Percentiles rank a stretch among this genome's conserved stretches.
phyloP scores from a whole-genome alignment of 2,113 vertebrate genomes.

The Aegithalos caudatus region DNA sequence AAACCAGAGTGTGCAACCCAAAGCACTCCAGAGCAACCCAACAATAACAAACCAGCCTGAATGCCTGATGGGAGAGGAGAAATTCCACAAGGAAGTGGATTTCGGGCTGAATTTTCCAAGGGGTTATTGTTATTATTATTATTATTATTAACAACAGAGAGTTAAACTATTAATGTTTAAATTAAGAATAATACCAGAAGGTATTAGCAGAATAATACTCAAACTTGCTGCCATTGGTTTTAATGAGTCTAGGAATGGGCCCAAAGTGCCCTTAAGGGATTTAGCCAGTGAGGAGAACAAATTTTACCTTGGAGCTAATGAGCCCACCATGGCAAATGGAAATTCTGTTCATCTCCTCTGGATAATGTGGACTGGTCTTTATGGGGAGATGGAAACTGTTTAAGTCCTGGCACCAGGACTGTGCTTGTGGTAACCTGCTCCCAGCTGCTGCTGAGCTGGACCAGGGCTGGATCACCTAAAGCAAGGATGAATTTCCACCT shows the following conservation, averaged over 20 bases:
- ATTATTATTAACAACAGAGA: conserved; percentile 56
- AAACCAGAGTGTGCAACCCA: conserved; percentile 62
- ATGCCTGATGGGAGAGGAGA: conserved; percentile 55
- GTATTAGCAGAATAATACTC: neutral
- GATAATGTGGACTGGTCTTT: neutral
- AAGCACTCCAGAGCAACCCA: conserved; percentile 49
- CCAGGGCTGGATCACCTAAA: neutral
- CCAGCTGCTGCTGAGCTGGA: neutral
- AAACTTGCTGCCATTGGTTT: neutral
- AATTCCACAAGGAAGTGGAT: conserved; percentile 48
- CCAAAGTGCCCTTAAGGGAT: conserved; percentile 21
- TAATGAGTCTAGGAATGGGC: conserved; percentile 33
- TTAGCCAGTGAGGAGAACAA: neutral
- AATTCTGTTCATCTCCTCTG: conserved; percentile 17
- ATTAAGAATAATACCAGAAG: conserved; percentile 60
- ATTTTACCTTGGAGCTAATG: conserved; percentile 54
- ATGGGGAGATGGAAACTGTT: conserved; percentile 33
- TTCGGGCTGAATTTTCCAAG: conserved; percentile 54
- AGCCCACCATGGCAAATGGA: conserved; percentile 59
- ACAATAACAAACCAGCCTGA: conserved; percentile 64
- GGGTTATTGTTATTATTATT: conserved; percentile 51
- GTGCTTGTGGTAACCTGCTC: neutral
- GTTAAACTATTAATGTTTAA: conserved; percentile 61
- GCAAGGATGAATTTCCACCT: neutral
- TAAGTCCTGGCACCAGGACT: neutral